Evolutionary conservation across 2,888 invertebrate species (phyloP), one percentile per base, ranked within the genome.

Genomic region (Alloscopus bannaensis): DNA sequence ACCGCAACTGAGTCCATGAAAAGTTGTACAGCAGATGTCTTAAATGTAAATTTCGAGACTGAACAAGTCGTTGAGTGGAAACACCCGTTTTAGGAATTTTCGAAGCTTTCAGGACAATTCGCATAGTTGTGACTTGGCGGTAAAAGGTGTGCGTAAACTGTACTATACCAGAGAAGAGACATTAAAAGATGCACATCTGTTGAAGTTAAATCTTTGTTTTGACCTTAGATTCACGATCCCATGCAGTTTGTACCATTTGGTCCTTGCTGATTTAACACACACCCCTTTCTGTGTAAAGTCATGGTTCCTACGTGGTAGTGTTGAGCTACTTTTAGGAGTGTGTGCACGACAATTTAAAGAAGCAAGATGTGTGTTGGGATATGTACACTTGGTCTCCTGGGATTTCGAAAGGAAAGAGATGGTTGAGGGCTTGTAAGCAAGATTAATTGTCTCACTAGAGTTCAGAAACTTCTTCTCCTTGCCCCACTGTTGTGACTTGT

Each of bases 401-500:
- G 36, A n/a, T n/a, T n/a, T n/a, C n/a, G n/a, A n/a, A n/a, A n/a
- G n/a, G n/a, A n/a, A n/a, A 6, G 36, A 36, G 13, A 13, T n/a
- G 47, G 47, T 47, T 47, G 47, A n/a, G 6, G 18, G 36, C 1
- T 40, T 22, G 65, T 65, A 57, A 55, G 75, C 28, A 75, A 75
- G 75, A 75, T 75, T 75, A 75, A 75, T 75, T 75, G 75, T 42
- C 28, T 28, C 29, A 57, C 24, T 60, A 65, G 36, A 75, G 66
- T 75, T 65, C 75, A 59, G 36, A 75, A 59, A n/a, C n/a, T n/a
- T n/a, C n/a, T n/a, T n/a, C n/a, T n/a, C n/a, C n/a, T n/a, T n/a
- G n/a, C n/a, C n/a, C n/a, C n/a, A n/a, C n/a, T n/a, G n/a, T n/a
- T n/a, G n/a, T n/a, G n/a, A n/a, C n/a, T n/a, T n/a, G n/a, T n/a